phyloP scores from a whole-genome alignment of 2,888 invertebrate genomes.

The Lasioglossum oenotherae region DNA sequence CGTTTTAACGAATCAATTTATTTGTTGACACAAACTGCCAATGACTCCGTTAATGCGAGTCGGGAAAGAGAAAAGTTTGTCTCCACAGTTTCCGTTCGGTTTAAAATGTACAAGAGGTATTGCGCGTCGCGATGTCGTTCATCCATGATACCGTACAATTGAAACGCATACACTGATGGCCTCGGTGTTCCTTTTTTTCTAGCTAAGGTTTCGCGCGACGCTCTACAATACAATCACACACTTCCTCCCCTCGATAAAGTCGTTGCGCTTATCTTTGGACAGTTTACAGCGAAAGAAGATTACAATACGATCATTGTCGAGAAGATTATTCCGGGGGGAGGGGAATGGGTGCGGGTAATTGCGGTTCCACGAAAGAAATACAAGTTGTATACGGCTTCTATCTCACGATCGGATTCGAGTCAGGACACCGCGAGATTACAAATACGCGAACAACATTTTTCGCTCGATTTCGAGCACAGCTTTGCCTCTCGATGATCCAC shows the following conservation, averaged over 20 bases:
- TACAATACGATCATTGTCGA: constrained; percentile 22
- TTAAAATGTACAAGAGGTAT: constrained; percentile 64
- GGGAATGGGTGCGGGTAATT: background rate
- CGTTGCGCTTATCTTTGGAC: constrained; percentile 38
- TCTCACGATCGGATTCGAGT: background rate
- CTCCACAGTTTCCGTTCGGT: constrained; percentile 56
- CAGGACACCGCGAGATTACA: background rate
- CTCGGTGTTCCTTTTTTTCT: constrained; percentile 33
- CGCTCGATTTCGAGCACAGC: background rate
- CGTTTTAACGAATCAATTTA: constrained; percentile 67
- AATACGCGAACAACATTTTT: background rate
- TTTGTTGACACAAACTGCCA: constrained; percentile 65
- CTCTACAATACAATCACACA: constrained; percentile 41
- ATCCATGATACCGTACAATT: constrained; percentile 43
- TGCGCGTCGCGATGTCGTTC: constrained; percentile 54
- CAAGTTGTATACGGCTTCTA: background rate
- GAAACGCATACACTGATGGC: constrained; percentile 35
- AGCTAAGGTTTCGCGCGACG: constrained; percentile 46
- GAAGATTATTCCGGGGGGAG: background rate
- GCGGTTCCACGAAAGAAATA: constrained; percentile 12
- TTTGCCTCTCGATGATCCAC: background rate
- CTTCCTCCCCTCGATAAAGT: constrained; percentile 38
- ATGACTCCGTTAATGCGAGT: constrained; percentile 58
- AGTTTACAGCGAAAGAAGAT: constrained; percentile 33
- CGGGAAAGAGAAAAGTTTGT: constrained; percentile 55